Percentiles rank a stretch among this genome's conserved stretches.
These are phyloP conservation scores for Drosophila melanosoma DNA, from an alignment of 2,888 invertebrate species.

Conservation along the genomic window DNA sequence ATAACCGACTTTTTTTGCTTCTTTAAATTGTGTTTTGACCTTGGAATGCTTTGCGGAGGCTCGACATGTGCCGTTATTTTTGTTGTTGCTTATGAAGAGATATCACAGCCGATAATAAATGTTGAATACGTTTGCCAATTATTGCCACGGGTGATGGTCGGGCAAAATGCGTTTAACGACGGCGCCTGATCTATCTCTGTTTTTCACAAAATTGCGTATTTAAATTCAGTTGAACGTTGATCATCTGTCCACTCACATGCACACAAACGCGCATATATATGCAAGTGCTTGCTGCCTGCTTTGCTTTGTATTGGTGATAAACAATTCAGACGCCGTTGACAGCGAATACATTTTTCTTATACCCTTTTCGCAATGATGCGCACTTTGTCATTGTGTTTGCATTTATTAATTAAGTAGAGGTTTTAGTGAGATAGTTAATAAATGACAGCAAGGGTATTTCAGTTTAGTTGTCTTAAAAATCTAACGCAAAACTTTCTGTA, in stretches of 20 bases:
- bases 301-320: constrained; percentile 60
- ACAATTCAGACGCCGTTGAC: constrained; percentile 49
- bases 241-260: constrained; percentile 4
- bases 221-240: constrained; percentile 57
- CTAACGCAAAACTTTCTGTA: constrained; percentile 14
- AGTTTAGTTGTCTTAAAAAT: background rate
- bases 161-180: constrained; percentile 48
- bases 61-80: constrained; percentile 13
- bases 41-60: constrained; percentile 34
- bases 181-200: constrained; percentile 28
- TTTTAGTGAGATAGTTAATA: background rate
- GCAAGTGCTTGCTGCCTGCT: constrained; percentile 4
- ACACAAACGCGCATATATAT: background rate
- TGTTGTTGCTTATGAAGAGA: constrained; percentile 12
- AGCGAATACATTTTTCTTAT: constrained; percentile 34
- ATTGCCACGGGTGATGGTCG: constrained; percentile 29
- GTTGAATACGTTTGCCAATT: constrained; percentile 37
- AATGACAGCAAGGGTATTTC: background rate
- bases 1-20: background rate
- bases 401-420: background rate
- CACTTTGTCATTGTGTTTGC: background rate
- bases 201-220: constrained; percentile 70
- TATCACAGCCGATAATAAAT: constrained; percentile 21
- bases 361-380: background rate
- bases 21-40: constrained; percentile 35